These are phyloP conservation scores for Tachystola acroxantha DNA, from an alignment of 2,888 invertebrate genomes.

Conservation along the genomic window DNA sequence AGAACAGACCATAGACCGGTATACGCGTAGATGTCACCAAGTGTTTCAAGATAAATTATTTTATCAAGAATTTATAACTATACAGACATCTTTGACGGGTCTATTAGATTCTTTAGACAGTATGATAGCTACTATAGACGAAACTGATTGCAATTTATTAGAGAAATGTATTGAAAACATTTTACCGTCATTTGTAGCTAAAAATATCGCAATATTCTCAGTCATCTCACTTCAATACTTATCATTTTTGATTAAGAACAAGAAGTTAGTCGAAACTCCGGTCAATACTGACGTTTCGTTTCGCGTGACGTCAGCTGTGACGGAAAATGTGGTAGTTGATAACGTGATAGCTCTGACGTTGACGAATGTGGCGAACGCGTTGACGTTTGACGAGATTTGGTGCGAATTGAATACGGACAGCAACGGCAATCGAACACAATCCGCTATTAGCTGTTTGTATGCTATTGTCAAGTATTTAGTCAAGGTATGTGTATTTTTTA, in stretches of 20 bases:
- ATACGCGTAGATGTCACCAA: constrained; percentile 67
- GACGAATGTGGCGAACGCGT: constrained; percentile 58
- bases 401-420: constrained; percentile 56
- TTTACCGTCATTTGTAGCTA: constrained; percentile 45
- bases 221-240: constrained; percentile 68
- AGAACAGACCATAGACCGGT: constrained; percentile 67
- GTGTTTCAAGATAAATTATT: constrained; percentile 71
- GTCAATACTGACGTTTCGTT: constrained; percentile 65
- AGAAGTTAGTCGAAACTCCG: constrained; percentile 64
- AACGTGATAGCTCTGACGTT: constrained; percentile 52
- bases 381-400: constrained; percentile 62
- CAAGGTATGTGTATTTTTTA: constrained; percentile 60
- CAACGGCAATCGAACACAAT: constrained; percentile 62
- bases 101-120: constrained; percentile 46
- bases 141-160: constrained; percentile 58
- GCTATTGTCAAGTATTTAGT: constrained; percentile 66
- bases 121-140: constrained; percentile 47
- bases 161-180: constrained; percentile 64
- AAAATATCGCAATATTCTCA: constrained; percentile 58
- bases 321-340: constrained; percentile 57
- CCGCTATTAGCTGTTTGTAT: constrained; percentile 68
- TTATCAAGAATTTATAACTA: constrained; percentile 59
- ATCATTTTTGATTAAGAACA: constrained; percentile 70
- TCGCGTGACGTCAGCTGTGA: constrained; percentile 36
- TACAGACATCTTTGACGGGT: constrained; percentile 56